Evolutionary conservation across 2,888 invertebrate genomes (phyloP).

Genomic region (Tineola bisselliella): DNA sequence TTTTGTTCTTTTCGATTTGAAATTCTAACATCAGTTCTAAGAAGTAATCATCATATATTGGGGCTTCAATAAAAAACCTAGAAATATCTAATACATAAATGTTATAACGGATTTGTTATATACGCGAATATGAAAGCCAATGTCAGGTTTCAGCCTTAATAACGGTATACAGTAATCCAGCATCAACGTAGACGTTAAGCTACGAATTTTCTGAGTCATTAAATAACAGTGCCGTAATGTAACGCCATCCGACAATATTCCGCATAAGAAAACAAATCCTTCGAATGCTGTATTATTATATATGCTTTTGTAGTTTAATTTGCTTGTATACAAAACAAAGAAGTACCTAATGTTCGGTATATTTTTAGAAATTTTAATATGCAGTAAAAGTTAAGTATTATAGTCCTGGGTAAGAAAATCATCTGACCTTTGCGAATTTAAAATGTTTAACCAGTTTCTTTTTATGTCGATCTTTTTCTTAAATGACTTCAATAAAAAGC

Average conservation of each 20-base stretch:
- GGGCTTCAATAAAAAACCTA: too few species aligned
- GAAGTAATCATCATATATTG: background rate
- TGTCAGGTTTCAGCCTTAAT: constrained; percentile 25
- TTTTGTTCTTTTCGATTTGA: background rate
- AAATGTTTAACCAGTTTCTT: background rate
- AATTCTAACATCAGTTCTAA: background rate
- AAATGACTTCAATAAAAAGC: background rate
- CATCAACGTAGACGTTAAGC: constrained; percentile 30
- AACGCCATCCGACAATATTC: background rate
- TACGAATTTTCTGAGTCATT: constrained; percentile 51
- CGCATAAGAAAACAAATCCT: constrained; percentile 24
- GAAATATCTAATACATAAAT: too few species aligned
- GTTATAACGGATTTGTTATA: too few species aligned
- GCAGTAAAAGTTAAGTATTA: background rate
- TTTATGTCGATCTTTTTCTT: background rate
- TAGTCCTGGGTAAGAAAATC: background rate
- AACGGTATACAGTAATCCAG: constrained; percentile 42
- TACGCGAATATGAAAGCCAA: background rate
- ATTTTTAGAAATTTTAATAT: background rate
- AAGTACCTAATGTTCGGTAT: background rate
- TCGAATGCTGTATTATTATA: background rate
- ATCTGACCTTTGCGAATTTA: background rate
- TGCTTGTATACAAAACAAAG: background rate
- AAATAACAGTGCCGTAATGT: constrained; percentile 19
- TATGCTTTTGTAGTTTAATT: background rate